Base-by-base conservation (phyloP, 2,797 vertebrate genomes). In the Danionella dracula region DNA sequence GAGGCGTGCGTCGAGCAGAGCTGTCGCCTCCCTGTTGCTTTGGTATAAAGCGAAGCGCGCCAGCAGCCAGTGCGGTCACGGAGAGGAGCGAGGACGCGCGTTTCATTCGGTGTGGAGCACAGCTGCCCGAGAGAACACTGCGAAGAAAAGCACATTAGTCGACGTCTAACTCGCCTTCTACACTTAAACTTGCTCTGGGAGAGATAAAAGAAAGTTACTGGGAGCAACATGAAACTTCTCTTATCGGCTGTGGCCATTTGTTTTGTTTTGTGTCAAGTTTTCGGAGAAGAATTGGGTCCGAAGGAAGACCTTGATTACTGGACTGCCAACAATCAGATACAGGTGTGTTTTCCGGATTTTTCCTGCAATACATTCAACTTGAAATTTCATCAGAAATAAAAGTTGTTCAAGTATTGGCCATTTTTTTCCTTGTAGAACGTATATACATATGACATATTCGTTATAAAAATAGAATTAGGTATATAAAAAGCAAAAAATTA, bases 291-390 rank as follows among this genome's bases (percentile, higher is more conserved):
- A 54, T 80, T 86, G 23, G 88, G 85, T 5, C 75, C 87, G 10
- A 83, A 77, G 45, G 92, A 93, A 70, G 93, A 91, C 45, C 79
- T 88, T 10, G 91, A 88, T 78, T 92, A 93, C 75, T 97, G 93
- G 94, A 84, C 88, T 0, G 90, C 85, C 72, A 79, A 76, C 2
- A 89, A 90, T 23, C 88, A 85, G 48, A 81, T 81, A 9, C 93
- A 94, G 92, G 96, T 95, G 81, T 84, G 59, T 32, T 54, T 51
- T 16, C 23, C 23, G 23, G 23, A 27, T 27, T 27, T 3, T 27
- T n/a, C n/a, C n/a, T n/a, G n/a, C n/a, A n/a, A n/a, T n/a, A n/a
- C n/a, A n/a, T n/a, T n/a, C n/a, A n/a, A n/a, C n/a, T n/a, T n/a
- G n/a, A n/a, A n/a, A n/a, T n/a, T n/a, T n/a, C n/a, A n/a, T n/a